These are phyloP conservation scores for Tillus elongatus DNA, from an alignment of 2,888 invertebrate genomes.

Conservation along the genomic window DNA sequence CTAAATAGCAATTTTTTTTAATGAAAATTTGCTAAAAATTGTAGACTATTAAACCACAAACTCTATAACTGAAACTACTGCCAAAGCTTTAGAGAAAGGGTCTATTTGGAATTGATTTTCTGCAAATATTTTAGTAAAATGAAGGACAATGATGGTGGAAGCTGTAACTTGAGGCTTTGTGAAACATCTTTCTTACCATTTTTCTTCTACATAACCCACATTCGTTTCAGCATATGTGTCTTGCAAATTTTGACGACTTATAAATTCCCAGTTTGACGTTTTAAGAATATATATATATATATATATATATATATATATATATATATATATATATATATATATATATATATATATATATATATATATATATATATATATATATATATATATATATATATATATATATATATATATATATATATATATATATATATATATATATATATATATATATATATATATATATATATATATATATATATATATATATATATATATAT, in stretches of 20 bases:
- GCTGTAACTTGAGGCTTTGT: no score
- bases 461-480: constrained; percentile 10
- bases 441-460: constrained; percentile 11
- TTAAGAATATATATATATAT: constrained; percentile 5
- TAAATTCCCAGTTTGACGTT: constrained; percentile 5
- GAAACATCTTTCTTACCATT: no score
- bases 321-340: constrained; percentile 7
- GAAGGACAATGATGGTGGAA: no score
- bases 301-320: constrained; percentile 7
- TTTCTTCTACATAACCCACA: no score
- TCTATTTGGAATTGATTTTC: no score
- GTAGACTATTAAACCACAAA: no score
- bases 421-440: constrained; percentile 11
- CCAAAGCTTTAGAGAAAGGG: no score
- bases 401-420: constrained; percentile 9
- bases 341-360: constrained; percentile 7
- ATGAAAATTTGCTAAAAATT: no score
- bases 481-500: constrained; percentile 11
- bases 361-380: constrained; percentile 7
- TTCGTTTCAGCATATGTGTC: no score
- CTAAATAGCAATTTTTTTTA: no score
- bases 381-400: constrained; percentile 6
- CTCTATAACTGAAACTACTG: no score
- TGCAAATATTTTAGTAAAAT: no score
- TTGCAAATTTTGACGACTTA: constrained; percentile 7